phyloP scores from a whole-genome alignment of 2,797 vertebrate species.

The Malurus leucopterus region DNA sequence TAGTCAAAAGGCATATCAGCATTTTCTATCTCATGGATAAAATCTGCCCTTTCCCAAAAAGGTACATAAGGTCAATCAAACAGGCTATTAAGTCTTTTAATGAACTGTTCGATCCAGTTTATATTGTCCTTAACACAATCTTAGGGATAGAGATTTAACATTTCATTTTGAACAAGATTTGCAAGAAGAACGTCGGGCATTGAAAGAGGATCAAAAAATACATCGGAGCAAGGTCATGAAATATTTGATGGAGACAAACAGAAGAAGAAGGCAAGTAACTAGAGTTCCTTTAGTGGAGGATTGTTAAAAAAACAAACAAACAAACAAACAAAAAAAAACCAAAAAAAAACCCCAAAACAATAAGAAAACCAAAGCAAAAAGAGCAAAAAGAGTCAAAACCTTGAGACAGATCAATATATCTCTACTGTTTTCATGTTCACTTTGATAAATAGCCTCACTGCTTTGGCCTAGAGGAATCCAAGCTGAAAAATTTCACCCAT shows the following conservation, averaged over 20 bases:
- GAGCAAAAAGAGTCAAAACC: not conserved
- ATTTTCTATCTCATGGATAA: not conserved
- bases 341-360: too few species aligned
- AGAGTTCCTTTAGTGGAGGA: not conserved
- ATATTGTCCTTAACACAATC: constrained; percentile 69
- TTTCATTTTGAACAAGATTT: constrained; percentile 69
- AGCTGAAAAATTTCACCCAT: not conserved
- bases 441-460: not conserved
- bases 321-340: not conserved
- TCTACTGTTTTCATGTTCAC: not conserved
- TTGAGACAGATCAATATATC: not conserved
- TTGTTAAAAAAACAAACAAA: not conserved
- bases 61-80: not conserved
- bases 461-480: not conserved
- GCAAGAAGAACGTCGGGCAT: constrained; percentile 72
- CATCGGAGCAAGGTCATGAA: constrained; percentile 77
- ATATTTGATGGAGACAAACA: constrained; percentile 84
- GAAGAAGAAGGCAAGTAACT: constrained; percentile 82
- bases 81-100: not conserved
- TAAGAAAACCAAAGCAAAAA: not conserved
- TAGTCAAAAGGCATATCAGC: not conserved
- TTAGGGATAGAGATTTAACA: constrained; percentile 64
- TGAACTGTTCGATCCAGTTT: not conserved
- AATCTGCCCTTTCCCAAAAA: not conserved
- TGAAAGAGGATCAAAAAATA: constrained; percentile 83